Conservation (phyloP, 2,113 vertebrate genomes). For the Sapajus apella region DNA sequence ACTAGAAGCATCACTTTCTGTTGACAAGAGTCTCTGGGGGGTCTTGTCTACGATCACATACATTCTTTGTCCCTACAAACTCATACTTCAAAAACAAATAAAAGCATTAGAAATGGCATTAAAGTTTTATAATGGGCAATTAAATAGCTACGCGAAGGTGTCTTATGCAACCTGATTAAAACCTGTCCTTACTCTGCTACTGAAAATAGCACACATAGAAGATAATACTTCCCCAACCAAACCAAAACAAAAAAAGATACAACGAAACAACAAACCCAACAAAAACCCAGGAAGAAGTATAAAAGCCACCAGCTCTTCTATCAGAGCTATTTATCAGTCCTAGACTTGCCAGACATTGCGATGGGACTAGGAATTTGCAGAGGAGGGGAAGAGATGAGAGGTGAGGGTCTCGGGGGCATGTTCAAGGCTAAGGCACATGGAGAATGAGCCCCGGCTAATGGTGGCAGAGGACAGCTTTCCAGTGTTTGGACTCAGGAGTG, state of each 20-base stretch:
- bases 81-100: slow-evolving; percentile 77
- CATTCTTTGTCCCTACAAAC: slow-evolving; percentile 80
- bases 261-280: slow-evolving; percentile 16
- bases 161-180: slow-evolving; percentile 31
- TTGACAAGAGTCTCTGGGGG: not conserved
- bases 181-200: slow-evolving; percentile 65
- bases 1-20: slow-evolving; percentile 64
- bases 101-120: slow-evolving; percentile 70
- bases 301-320: slow-evolving; percentile 68
- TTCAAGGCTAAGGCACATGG: not conserved
- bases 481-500: slow-evolving; percentile 61
- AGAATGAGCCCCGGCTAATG: not conserved
- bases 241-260: not conserved
- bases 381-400: too few relatives aligned
- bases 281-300: slow-evolving; percentile 64
- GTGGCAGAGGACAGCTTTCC: slow-evolving; percentile 46
- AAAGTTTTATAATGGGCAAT: slow-evolving; percentile 76
- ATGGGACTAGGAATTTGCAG: not conserved
- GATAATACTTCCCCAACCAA: not conserved
- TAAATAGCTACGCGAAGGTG: slow-evolving; percentile 78
- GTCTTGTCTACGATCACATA: slow-evolving; percentile 64
- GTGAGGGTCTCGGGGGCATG: accelerated
- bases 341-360: not conserved
- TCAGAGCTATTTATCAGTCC: slow-evolving; percentile 57
- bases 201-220: slow-evolving; percentile 14